Evolutionary conservation across 2,113 vertebrate species (phyloP), one percentile per base, ranked within the genome.

Genomic region (Albula glossodonta): DNA sequence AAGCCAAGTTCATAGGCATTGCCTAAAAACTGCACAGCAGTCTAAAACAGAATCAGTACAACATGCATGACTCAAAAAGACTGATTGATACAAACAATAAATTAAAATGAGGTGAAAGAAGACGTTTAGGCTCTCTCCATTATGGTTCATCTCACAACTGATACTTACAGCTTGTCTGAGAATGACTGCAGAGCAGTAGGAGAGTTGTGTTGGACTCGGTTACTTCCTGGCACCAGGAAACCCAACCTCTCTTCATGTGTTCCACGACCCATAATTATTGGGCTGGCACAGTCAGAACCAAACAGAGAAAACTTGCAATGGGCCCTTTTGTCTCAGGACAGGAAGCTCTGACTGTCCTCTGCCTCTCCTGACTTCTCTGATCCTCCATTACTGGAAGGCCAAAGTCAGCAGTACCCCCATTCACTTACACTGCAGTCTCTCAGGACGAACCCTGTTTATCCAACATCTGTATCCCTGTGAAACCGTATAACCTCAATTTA

Each of bases 201-300:
- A 80, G 50, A 80, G 50, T 50, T 51, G 31, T 41, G 15, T 50
- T 79, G 50, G 79, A 50, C 9, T 80, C 17, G 8, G 79, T 80
- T 51, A 22, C 52, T 50, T 85, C 84, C 52, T 31, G 56, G 84
- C 17, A 12, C 51, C 84, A 79, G 51, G 52, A 85, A 79, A 51
- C 17, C 53, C 74, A 49, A 19, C 41, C 52, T 19, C 52, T 78
- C 25, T 25, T 15, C 31, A 41, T 41, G n/a, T 9, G 31, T 78
- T 84, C 70, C 77, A 50, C 8, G 77, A 52, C 52, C 77, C 77
- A 79, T 85, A 85, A 85, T 80, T 85, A 85, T 52, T 13, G 48
- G 74, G 84, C 17, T 79, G 52, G 77, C 50, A 52, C 4, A 1
- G 52, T 49, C 41, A n/a, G 77, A 60, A 51, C 15, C 52, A n/a